A percentile compares a stretch with the other conserved stretches of the same genome.
These are phyloP conservation scores for Calypte anna DNA, from an alignment of 2,113 vertebrate genomes.

Conservation along the genomic window DNA sequence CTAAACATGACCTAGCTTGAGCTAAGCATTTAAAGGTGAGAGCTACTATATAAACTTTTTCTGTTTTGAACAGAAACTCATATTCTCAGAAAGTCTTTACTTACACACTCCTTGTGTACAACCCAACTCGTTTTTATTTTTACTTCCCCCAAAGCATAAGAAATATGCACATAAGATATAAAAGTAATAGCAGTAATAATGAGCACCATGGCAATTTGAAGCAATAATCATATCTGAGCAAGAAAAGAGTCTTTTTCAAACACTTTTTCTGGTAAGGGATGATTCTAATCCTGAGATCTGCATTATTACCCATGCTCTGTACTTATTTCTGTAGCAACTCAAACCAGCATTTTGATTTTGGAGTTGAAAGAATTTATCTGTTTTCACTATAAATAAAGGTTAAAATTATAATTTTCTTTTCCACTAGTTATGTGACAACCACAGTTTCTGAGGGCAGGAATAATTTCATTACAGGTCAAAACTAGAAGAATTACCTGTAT, in stretches of 20 bases:
- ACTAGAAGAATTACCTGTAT: fast-evolving
- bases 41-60: not conserved
- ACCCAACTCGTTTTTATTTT: not conserved
- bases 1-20: not conserved
- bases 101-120: not conserved
- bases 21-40: not conserved
- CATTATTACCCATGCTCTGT: fast-evolving
- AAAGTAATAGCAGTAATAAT: not conserved
- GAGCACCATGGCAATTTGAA: not conserved
- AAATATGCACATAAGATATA: not conserved
- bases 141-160: not conserved
- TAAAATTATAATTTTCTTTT: not conserved
- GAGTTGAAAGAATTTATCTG: not conserved
- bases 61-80: not conserved
- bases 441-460: not conserved
- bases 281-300: not conserved
- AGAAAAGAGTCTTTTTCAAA: not conserved
- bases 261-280: fast-evolving
- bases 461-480: not conserved
- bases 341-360: not conserved
- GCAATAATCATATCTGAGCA: not conserved
- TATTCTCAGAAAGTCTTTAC: not conserved
- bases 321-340: not conserved
- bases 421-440: not conserved
- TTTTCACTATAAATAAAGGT: not conserved